Evolutionary conservation across 2,113 vertebrate genomes (phyloP), one percentile per base, ranked within the genome.

Genomic region (Marmota monax): DNA sequence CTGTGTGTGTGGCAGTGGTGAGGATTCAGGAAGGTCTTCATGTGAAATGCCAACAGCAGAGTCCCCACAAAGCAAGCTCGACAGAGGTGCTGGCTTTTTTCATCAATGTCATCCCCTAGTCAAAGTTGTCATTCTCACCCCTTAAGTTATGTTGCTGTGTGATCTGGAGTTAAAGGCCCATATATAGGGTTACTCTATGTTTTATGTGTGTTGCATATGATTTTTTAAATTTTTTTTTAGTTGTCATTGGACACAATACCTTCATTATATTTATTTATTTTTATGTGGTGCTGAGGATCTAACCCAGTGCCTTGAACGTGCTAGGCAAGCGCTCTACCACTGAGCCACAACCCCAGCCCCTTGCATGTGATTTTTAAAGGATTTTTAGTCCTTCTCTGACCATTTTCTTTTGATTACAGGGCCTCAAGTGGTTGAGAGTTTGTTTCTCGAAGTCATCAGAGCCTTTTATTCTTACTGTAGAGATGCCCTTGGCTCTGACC

Each of bases 391-490:
- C 8, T 84, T 34, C 10, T 85, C 77, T 65, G 79, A 96, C 84
- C 1, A 8, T 96, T 92, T 96, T 53, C 20, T 14, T 97, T 96
- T 56, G 17, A 18, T 88, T 98, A 12, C 98, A 99, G 99, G 99
- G 34, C 99, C 99, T 0, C 98, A 98, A 48, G 98, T 99, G 78
- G 98, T 99, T 96, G 99, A 98, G 84, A 99, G 98, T 83, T 98
- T 99, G 89, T 98, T 99, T 97, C 96, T 99, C 10, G 99, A 99
- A 98, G 99, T 99, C 96, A 98, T 99, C 73, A 98, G 99, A 97
- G 99, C 99, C 23, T 99, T 99, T 97, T 99, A 99, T 97, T 98
- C 98, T 53, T 99, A 99, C 97, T 99, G 99, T 97, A 98, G 97
- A 92, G 99, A 99, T 78, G 98, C 99, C 16, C 97, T 99, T 2